Conservation (phyloP, 2,797 vertebrate species). For the Pygocentrus nattereri region DNA sequence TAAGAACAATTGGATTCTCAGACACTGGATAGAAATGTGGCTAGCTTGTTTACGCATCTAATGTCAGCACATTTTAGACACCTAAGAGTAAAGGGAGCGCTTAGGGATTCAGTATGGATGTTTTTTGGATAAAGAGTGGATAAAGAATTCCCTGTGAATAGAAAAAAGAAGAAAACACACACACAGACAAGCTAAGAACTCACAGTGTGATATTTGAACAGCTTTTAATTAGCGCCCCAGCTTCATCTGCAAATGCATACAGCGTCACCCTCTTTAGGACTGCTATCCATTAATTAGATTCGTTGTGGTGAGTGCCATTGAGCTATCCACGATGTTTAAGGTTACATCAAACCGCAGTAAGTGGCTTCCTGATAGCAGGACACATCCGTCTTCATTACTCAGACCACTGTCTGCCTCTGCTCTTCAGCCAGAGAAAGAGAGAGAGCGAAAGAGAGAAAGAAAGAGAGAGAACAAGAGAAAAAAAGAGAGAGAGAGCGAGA, state of each 20-base stretch:
- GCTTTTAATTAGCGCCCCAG: conserved; percentile 87
- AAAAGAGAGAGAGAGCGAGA: conserved; percentile 74
- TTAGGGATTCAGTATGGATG: background rate
- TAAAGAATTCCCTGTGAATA: conserved; percentile 15
- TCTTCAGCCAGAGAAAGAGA: conserved; percentile 76
- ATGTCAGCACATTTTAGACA: background rate
- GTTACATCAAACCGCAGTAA: conserved; percentile 95
- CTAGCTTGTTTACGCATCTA: conserved; percentile 1
- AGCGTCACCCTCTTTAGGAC: conserved; percentile 87
- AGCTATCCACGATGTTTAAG: conserved; percentile 97
- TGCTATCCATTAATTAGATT: conserved; percentile 96
- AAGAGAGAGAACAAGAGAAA: conserved; percentile 61
- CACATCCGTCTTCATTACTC: conserved; percentile 98
- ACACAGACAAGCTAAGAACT: conserved; percentile 58
- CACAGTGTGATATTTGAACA: conserved; percentile 78
- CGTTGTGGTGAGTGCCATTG: conserved; percentile 92
- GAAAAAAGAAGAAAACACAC: conserved; percentile 52
- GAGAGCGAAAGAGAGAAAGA: conserved; percentile 79
- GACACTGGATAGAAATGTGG: background rate
- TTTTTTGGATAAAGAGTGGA: conserved; percentile 6
- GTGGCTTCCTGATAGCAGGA: conserved; percentile 96
- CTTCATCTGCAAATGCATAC: conserved; percentile 92
- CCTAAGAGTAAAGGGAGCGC: background rate
- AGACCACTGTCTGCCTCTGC: conserved; percentile 87
- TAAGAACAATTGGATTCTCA: background rate